Conservation (phyloP, 2,888 invertebrate species). For the Malacosoma neustria region DNA sequence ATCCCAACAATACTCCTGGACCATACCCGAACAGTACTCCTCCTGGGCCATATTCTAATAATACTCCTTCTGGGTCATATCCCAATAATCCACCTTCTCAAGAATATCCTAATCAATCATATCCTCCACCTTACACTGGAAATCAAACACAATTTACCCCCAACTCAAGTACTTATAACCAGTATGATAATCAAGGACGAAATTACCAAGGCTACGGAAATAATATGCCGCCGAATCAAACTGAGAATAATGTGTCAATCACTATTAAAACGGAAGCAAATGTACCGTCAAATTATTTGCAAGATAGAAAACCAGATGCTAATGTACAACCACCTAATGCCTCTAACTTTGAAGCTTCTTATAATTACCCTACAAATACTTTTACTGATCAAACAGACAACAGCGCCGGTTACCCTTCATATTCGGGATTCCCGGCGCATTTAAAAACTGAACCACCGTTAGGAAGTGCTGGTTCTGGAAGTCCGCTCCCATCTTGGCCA, state of each 20-base stretch:
- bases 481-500: constrained; percentile 59
- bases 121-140: constrained; percentile 34
- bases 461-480: constrained; percentile 49
- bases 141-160: constrained; percentile 35
- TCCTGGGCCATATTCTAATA: no score
- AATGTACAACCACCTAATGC: constrained; percentile 28
- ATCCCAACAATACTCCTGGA: no score
- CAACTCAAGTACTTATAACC: constrained; percentile 33
- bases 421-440: constrained; percentile 40
- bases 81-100: constrained; percentile 35
- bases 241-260: constrained; percentile 19
- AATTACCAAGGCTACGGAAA: constrained; percentile 46
- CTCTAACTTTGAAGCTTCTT: constrained; percentile 32
- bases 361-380: constrained; percentile 39
- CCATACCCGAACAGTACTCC: no score
- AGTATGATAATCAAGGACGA: constrained; percentile 38
- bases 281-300: constrained; percentile 21
- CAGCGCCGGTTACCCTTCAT: constrained; percentile 38
- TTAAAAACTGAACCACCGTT: constrained; percentile 57
- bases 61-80: constrained; percentile 28
- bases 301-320: constrained; percentile 37
- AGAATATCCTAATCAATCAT: constrained; percentile 42
- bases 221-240: constrained; percentile 31
- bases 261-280: constrained; percentile 30
- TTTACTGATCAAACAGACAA: constrained; percentile 36